Evolutionary conservation across 2,888 invertebrate species (phyloP), one percentile per base, ranked within the genome.

Genomic region (Digitonthophagus gazella): DNA sequence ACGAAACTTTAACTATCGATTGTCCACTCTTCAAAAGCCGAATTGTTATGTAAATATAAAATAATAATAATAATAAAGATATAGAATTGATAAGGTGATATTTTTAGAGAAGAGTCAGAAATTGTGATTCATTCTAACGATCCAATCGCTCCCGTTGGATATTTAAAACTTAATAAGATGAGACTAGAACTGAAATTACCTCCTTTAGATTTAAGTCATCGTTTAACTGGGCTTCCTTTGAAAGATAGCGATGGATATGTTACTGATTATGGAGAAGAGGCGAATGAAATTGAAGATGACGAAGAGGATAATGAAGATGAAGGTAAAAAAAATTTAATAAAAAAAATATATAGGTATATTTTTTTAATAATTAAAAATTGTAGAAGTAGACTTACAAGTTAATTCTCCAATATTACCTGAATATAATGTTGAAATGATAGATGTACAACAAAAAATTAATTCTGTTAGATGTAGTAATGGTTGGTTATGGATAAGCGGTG

Each of bases 1-100:
- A 97, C 81, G 99, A 99, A 85, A 96, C 98, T 22, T 94, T 99
- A 81, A 97, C 97, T 4, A 85, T 98, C 71, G 97, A 99, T 86
- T 98, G 98, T 83, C 98, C 98, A 3, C 86, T 99, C 71, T 98
- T 97, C 85, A 91, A 89, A 80, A 95, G 95, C 83, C 89, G 90
- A 80, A 91, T 98, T 83, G 88, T 93, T 75, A 88, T 97, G 96
- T 96, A 85, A 91, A 94, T 90, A 78, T 55, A 57, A 22, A 20
- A 28, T 57, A 3, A 2, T 54, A n/a, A n/a, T n/a, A n/a, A n/a
- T n/a, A n/a, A n/a, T n/a, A n/a, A n/a, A n/a, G n/a, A n/a, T n/a
- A 14, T 14, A 44, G n/a, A 15, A 16, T 16, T 28, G 3, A 44
- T 65, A 15, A 65, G 11, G 22, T 15, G 19, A 14, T 1, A 72